Evolutionary conservation across 2,113 vertebrate genomes (phyloP).

Genomic region (Zosterops pallidus): DNA sequence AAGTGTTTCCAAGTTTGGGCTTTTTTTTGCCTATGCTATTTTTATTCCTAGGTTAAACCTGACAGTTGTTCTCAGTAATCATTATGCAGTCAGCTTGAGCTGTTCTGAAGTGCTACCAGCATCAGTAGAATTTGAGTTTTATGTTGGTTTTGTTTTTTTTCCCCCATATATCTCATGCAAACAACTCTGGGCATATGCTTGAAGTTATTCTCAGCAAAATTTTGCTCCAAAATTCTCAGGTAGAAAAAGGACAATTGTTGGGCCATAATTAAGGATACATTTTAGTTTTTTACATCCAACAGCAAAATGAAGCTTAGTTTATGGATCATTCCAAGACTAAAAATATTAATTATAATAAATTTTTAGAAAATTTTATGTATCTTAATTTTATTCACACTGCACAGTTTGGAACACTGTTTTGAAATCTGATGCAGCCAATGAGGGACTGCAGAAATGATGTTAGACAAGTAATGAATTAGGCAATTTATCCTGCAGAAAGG

Average conservation of each 20-base stretch:
- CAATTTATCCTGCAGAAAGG: slow-evolving; percentile 14
- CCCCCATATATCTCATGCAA: neutral
- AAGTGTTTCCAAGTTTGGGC: neutral
- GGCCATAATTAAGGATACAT: neutral
- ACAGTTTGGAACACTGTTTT: neutral
- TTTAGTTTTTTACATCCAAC: neutral
- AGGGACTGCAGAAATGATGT: neutral
- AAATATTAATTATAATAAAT: neutral
- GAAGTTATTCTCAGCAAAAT: neutral
- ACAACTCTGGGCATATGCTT: neutral
- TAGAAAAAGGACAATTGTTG: neutral
- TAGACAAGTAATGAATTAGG: neutral
- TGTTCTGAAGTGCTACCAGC: neutral
- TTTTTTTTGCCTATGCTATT: neutral
- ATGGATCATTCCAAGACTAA: neutral
- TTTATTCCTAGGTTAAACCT: slow-evolving; percentile 33
- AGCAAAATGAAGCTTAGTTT: neutral
- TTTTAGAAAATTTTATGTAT: neutral
- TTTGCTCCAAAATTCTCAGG: neutral
- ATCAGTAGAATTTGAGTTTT: neutral
- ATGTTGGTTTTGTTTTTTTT: neutral
- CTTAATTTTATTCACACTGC: neutral
- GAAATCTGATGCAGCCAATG: neutral
- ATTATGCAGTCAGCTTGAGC: neutral
- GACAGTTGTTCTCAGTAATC: neutral